Conservation (phyloP, 1,140 invertebrate genomes). For the Drosophila gunungcola region DNA sequence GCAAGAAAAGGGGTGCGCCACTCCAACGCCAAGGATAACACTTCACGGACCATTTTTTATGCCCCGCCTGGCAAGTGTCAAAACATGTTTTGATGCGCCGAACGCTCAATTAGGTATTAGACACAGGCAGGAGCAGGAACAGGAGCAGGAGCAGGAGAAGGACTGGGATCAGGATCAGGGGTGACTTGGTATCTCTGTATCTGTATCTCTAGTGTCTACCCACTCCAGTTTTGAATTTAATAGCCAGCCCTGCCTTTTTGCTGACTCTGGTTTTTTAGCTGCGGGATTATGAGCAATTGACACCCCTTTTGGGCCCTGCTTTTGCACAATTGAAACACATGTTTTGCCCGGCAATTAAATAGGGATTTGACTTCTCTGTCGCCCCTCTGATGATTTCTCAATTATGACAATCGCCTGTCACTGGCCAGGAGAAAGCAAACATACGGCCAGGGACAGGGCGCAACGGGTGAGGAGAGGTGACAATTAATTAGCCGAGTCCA, state of each 20-base stretch:
- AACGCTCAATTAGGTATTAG: slow-evolving; percentile 56
- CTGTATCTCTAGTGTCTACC: background rate
- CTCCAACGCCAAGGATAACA: slow-evolving; percentile 4
- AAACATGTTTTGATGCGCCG: slow-evolving; percentile 83
- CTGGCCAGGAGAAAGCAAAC: slow-evolving; percentile 36
- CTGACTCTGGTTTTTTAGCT: slow-evolving; percentile 33
- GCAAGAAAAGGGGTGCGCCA: slow-evolving; percentile 61
- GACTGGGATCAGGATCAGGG: background rate
- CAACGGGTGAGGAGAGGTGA: slow-evolving; percentile 38
- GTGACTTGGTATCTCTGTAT: background rate
- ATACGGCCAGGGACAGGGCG: slow-evolving; percentile 26
- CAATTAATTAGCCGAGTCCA: slow-evolving; percentile 73
- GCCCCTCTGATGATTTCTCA: slow-evolving; percentile 68
- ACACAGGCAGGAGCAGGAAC: slow-evolving; percentile 8
- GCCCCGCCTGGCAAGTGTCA: slow-evolving; percentile 73
- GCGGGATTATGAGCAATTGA: slow-evolving; percentile 58
- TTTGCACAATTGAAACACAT: slow-evolving; percentile 73
- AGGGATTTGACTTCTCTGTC: slow-evolving; percentile 53
- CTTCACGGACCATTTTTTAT: slow-evolving; percentile 71
- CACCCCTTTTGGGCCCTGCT: slow-evolving; percentile 57
- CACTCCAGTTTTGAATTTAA: background rate
- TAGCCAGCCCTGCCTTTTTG: background rate
- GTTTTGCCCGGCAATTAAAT: slow-evolving; percentile 75
- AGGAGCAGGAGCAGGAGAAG: slow-evolving; percentile 7
- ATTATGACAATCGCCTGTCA: slow-evolving; percentile 72